Evolutionary conservation across 2,797 vertebrate species (phyloP).

Genomic region (Scomberomorus guttatus): DNA sequence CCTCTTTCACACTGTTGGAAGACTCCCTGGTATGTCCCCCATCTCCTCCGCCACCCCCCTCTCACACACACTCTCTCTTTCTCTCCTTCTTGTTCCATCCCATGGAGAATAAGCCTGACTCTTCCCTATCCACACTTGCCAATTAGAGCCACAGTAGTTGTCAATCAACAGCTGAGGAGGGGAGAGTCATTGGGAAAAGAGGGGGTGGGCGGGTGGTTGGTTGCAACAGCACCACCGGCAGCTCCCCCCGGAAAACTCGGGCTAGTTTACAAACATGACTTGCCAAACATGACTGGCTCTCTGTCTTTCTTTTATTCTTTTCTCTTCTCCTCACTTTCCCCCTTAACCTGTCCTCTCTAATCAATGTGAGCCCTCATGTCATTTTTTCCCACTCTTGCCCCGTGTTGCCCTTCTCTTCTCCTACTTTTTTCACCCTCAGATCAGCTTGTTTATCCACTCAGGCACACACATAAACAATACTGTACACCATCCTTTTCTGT

Average conservation of each 20-base stretch:
- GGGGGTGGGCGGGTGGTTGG: conserved; percentile 10
- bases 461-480: conserved; percentile 14
- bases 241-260: conserved; percentile 64
- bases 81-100: conserved; percentile 62
- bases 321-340: conserved; percentile 14
- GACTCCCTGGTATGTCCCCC: conserved; percentile 13
- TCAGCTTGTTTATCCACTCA: conserved; percentile 46
- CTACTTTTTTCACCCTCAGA: not conserved
- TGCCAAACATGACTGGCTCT: conserved; percentile 24
- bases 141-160: conserved; percentile 81
- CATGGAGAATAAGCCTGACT: conserved; percentile 75
- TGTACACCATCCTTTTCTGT: conserved; percentile 18
- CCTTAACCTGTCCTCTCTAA: conserved; percentile 50
- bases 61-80: conserved; percentile 13
- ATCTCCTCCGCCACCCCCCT: not conserved
- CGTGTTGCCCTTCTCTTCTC: conserved; percentile 27
- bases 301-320: conserved; percentile 11
- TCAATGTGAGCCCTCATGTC: conserved; percentile 33
- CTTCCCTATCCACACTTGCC: conserved; percentile 75
- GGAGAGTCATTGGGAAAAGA: conserved; percentile 51
- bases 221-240: conserved; percentile 79
- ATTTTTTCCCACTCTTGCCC: conserved; percentile 3
- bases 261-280: conserved; percentile 66
- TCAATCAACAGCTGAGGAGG: conserved; percentile 76
- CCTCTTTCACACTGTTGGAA: conserved; percentile 26